Conservation (phyloP, 2,888 invertebrate genomes). For the Onthophagus sagittarius region DNA sequence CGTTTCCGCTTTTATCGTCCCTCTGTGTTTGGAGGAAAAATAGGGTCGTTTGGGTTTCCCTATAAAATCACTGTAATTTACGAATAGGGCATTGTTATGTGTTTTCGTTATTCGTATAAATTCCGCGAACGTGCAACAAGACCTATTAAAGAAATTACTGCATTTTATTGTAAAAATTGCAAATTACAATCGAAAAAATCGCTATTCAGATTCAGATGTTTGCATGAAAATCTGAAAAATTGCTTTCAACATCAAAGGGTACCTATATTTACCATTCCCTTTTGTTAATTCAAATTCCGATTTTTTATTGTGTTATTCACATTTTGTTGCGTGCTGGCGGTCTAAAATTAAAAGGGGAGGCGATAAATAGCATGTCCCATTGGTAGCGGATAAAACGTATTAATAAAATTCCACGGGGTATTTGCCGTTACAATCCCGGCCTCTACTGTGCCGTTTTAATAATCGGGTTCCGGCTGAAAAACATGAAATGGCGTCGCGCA, state of each 20-base stretch:
- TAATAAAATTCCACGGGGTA: background rate
- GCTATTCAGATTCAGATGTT: no score
- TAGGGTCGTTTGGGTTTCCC: background rate
- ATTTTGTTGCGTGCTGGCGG: background rate
- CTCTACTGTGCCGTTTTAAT: slow-evolving; percentile 1
- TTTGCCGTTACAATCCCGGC: background rate
- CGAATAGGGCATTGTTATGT: background rate
- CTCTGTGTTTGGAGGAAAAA: background rate
- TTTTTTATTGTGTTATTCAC: background rate
- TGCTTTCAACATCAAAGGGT: background rate
- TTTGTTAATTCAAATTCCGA: background rate
- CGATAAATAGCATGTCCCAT: background rate
- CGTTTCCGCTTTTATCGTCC: background rate
- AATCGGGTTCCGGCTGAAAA: background rate
- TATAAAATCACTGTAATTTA: background rate
- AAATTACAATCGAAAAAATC: no score
- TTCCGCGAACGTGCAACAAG: background rate
- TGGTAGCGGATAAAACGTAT: background rate
- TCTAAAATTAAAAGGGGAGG: background rate
- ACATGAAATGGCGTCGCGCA: background rate
- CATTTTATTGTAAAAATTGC: no score
- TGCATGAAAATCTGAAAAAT: background rate
- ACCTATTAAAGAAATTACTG: background rate
- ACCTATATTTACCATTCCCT: background rate
- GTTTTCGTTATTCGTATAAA: background rate